A percentile compares a stretch with the other conserved stretches of the same genome.
Evolutionary conservation across 2,113 vertebrate genomes (phyloP).

Genomic region (Oncorhynchus clarkii): DNA sequence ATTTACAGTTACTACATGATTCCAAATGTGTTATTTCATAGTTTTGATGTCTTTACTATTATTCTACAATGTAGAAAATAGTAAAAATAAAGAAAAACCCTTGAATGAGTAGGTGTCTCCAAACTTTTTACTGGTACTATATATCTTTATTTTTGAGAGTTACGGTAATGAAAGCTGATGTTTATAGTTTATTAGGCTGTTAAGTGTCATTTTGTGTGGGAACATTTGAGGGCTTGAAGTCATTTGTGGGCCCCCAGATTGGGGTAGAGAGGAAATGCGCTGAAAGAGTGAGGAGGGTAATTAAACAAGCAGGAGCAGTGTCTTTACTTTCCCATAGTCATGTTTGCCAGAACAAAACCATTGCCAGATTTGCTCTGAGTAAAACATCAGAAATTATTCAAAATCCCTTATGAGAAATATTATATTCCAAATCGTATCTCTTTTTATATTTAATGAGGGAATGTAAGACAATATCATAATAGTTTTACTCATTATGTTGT

Average conservation of each 20-base stretch:
- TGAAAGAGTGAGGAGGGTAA: slow-evolving; percentile 7
- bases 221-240: slow-evolving; percentile 33
- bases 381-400: not conserved
- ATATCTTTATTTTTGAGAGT: not conserved
- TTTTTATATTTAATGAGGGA: not conserved
- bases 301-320: slow-evolving; percentile 17
- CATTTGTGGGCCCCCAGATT: slow-evolving; percentile 10
- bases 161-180: not conserved
- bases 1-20: too few species aligned
- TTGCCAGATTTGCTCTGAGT: not conserved
- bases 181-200: too few species aligned
- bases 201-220: not conserved
- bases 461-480: too few species aligned
- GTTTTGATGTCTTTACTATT: too few species aligned
- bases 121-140: too few species aligned
- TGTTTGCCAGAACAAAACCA: too few species aligned
- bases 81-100: too few species aligned
- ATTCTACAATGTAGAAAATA: too few species aligned
- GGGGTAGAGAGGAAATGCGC: slow-evolving; percentile 31
- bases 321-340: too few species aligned
- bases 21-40: too few species aligned
- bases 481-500: too few species aligned
- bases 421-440: not conserved
- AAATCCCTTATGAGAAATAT: not conserved
- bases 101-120: too few species aligned